Percentiles rank a stretch among this genome's conserved stretches.
These are phyloP conservation scores for Orthonevra nobilis DNA, from an alignment of 2,888 invertebrate species.

Conservation along the genomic window DNA sequence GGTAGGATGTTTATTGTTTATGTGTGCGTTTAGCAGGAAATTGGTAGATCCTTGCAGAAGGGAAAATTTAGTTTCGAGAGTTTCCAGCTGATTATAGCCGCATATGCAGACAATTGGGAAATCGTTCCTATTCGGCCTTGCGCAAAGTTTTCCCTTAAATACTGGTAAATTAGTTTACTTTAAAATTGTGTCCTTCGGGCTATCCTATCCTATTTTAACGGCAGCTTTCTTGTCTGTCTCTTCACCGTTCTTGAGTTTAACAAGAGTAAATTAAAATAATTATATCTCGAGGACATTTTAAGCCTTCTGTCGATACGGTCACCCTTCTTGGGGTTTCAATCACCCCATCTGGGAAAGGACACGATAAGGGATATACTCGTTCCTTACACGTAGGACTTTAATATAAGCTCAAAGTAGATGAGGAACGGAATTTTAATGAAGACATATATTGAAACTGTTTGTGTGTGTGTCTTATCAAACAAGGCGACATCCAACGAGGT, in stretches of 20 bases:
- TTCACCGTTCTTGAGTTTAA: neutral
- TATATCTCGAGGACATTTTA: conserved; percentile 2
- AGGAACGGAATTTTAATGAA: conserved; percentile 27
- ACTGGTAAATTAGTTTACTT: conserved; percentile 54
- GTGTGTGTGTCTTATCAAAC: conserved; percentile 8
- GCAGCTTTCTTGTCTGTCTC: conserved; percentile 12
- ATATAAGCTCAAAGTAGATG: conserved; percentile 18
- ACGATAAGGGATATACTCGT: neutral
- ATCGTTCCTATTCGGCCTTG: neutral
- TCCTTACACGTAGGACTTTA: conserved; percentile 14
- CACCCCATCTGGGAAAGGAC: too few relatives aligned
- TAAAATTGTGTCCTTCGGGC: neutral
- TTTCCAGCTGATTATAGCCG: conserved; percentile 46
- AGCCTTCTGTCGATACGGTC: conserved; percentile 7
- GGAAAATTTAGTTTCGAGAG: conserved; percentile 58
- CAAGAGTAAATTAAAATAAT: conserved; percentile 18
- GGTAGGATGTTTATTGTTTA: conserved; percentile 21
- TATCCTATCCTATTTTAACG: conserved; percentile 19
- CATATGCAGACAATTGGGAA: conserved; percentile 26
- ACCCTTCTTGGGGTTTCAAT: neutral
- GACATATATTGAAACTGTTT: neutral
- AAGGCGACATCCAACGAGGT: conserved; percentile 17
- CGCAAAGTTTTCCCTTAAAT: conserved; percentile 21
- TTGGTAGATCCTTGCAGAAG: conserved; percentile 53
- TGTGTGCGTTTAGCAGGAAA: conserved; percentile 52